phyloP scores from a whole-genome alignment of 2,888 invertebrate species.

The Isotomurus palustris region DNA sequence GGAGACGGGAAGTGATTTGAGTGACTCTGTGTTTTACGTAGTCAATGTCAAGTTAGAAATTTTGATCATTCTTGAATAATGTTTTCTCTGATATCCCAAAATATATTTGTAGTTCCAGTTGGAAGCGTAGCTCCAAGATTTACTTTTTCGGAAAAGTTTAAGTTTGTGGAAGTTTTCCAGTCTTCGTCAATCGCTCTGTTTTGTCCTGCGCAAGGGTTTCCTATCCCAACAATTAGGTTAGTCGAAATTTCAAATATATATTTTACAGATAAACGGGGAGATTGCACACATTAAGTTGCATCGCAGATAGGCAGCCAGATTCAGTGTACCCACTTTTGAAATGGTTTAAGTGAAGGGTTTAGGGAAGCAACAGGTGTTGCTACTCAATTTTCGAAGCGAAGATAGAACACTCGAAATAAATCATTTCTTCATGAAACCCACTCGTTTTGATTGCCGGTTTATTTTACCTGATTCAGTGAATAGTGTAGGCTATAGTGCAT shows the following conservation, averaged over 20 bases:
- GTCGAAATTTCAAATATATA: not conserved
- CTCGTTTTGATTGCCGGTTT: too few species aligned
- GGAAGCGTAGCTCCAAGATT: conserved; percentile 44
- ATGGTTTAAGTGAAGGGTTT: too few species aligned
- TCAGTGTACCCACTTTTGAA: too few species aligned
- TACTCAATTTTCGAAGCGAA: too few species aligned
- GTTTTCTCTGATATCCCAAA: not conserved
- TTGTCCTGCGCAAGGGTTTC: conserved; percentile 59
- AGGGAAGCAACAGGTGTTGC: too few species aligned
- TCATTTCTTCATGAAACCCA: too few species aligned
- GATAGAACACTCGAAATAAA: too few species aligned
- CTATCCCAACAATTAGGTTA: conserved; percentile 51
- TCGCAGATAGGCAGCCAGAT: not conserved
- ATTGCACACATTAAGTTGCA: not conserved
- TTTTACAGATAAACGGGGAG: too few species aligned
- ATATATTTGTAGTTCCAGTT: conserved; percentile 36
- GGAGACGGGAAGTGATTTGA: conserved; percentile 47
- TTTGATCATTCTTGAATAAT: not conserved
- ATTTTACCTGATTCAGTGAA: too few species aligned
- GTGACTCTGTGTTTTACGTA: not conserved
- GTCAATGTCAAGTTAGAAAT: not conserved
- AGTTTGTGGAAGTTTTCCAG: conserved; percentile 35
- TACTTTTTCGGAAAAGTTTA: conserved; percentile 44
- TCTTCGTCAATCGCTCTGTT: conserved; percentile 48
- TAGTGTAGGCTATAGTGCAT: not conserved